These are phyloP conservation scores for Rhopalosiphum nymphaeae DNA, from an alignment of 2,888 invertebrate species.

Conservation along the genomic window DNA sequence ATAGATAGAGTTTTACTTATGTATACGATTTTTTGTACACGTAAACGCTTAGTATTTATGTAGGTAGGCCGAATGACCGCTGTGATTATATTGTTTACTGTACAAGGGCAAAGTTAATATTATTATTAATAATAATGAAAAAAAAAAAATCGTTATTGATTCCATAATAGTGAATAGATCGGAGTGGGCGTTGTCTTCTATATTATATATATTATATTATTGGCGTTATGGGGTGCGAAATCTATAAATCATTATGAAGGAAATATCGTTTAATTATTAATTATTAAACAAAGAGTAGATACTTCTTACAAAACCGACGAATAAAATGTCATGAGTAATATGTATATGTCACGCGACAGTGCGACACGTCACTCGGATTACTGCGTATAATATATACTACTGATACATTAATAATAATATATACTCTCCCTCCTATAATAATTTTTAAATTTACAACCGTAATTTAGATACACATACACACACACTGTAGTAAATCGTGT, in stretches of 20 bases:
- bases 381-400: not conserved
- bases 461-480: not conserved
- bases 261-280: not conserved
- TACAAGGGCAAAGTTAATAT: constrained; percentile 1
- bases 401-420: not conserved
- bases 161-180: not conserved
- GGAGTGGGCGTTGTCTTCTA: not conserved
- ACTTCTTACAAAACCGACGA: not conserved
- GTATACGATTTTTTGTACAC: not conserved
- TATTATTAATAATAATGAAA: not conserved
- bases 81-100: not conserved
- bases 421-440: not conserved
- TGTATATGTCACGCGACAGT: not conserved
- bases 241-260: not conserved
- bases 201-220: no score
- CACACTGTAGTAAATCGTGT: not conserved
- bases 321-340: not conserved
- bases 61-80: not conserved
- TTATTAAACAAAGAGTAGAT: not conserved
- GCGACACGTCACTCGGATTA: not conserved
- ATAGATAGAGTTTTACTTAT: not conserved
- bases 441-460: not conserved
- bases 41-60: not conserved
- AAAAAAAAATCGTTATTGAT: not conserved
- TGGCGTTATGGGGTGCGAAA: not conserved